Evolutionary conservation across 2,113 vertebrate species (phyloP).

Genomic region (Cyprinodon brontotheroides): DNA sequence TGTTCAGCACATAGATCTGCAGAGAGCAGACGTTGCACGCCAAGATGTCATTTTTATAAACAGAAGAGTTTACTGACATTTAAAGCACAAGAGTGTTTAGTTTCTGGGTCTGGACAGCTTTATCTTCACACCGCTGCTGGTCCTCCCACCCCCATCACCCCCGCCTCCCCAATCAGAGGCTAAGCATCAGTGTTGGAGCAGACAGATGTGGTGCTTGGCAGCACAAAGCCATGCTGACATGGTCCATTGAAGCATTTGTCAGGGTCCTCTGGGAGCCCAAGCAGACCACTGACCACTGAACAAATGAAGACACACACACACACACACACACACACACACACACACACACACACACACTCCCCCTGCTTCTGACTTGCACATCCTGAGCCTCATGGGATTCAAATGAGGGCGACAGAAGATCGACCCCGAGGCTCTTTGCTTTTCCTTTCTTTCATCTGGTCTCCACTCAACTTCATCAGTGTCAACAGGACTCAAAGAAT

Average conservation of each 20-base stretch:
- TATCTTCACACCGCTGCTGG: background rate
- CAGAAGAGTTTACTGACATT: background rate
- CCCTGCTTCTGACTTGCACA: conserved; percentile 31
- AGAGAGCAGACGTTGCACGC: background rate
- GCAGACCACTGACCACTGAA: conserved; percentile 74
- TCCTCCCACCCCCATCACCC: background rate
- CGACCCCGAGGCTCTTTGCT: conserved; percentile 48
- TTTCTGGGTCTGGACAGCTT: background rate
- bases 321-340: conserved; percentile 1
- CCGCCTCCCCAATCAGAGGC: background rate
- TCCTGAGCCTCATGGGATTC: conserved; percentile 51
- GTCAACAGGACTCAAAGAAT: conserved; percentile 36
- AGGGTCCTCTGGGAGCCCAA: conserved; percentile 61
- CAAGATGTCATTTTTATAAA: background rate
- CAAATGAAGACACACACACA: conserved; percentile 50
- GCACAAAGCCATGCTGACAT: conserved; percentile 67
- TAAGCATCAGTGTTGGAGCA: background rate
- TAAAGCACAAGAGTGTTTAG: background rate
- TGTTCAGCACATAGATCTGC: background rate
- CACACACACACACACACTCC: background rate
- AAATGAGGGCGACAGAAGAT: conserved; percentile 50
- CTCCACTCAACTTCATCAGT: conserved; percentile 63
- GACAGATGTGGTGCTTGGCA: conserved; percentile 67
- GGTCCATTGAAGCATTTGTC: conserved; percentile 67
- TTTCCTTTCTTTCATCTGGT: conserved; percentile 50